Evolutionary conservation across 2,113 vertebrate genomes (phyloP).

Genomic region (Perccottus glenii): DNA sequence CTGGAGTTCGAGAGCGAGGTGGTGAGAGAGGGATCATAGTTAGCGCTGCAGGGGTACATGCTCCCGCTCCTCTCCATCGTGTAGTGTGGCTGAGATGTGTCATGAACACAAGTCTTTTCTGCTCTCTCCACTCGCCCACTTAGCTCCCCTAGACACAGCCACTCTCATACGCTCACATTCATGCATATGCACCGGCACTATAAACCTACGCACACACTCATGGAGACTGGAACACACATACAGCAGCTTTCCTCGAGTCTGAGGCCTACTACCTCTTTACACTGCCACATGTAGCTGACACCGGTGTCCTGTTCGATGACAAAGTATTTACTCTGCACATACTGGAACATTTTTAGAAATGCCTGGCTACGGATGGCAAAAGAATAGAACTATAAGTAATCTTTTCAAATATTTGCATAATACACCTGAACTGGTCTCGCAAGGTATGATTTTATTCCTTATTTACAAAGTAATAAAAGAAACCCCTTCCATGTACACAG

Average conservation of each 20-base stretch:
- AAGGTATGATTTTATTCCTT: too few relatives aligned
- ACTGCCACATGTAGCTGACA: constrained; percentile 41
- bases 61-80: constrained; percentile 62
- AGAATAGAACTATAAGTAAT: neutral
- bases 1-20: constrained; percentile 50
- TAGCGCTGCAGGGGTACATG: constrained; percentile 77
- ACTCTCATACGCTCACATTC: constrained; percentile 37
- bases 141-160: constrained; percentile 63
- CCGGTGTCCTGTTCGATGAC: constrained; percentile 32
- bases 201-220: constrained; percentile 42
- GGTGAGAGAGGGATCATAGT: constrained; percentile 72
- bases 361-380: neutral
- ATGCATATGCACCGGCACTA: constrained; percentile 45
- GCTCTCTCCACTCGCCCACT: constrained; percentile 70
- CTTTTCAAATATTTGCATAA: too few relatives aligned
- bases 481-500: too few relatives aligned
- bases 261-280: constrained; percentile 33
- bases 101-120: constrained; percentile 68
- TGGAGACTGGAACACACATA: constrained; percentile 47
- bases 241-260: constrained; percentile 23
- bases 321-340: constrained; percentile 8
- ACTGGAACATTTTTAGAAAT: constrained; percentile 7
- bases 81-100: constrained; percentile 73
- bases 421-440: too few relatives aligned
- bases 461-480: too few relatives aligned